Evolutionary conservation across 2,888 invertebrate genomes (phyloP).

Genomic region (Crematogaster levior): DNA sequence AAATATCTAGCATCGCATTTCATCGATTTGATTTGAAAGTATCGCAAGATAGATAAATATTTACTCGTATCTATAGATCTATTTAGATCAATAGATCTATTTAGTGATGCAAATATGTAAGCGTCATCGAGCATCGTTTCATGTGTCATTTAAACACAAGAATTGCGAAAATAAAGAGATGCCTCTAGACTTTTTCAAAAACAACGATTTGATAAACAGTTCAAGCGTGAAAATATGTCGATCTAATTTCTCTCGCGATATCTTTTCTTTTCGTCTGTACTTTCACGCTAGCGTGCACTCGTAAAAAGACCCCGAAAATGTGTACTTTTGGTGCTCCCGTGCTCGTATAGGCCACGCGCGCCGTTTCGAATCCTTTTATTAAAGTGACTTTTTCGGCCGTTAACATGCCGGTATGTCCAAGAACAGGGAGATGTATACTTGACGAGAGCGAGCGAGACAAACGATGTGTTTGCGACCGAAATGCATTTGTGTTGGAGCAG

Average conservation of each 20-base stretch:
- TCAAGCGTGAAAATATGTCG: background rate
- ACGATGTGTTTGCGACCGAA: slow-evolving; percentile 64
- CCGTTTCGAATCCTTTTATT: slow-evolving; percentile 46
- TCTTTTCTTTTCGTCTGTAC: slow-evolving; percentile 7
- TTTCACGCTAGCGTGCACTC: slow-evolving; percentile 5
- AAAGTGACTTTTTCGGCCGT: slow-evolving; percentile 74
- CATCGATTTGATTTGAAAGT: background rate
- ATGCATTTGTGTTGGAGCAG: slow-evolving; percentile 76
- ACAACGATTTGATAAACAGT: background rate
- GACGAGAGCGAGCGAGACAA: slow-evolving; percentile 62
- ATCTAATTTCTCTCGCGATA: slow-evolving; percentile 21
- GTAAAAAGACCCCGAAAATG: background rate
- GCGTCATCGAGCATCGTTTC: background rate
- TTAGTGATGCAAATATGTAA: background rate
- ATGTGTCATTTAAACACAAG: background rate
- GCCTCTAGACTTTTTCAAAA: background rate
- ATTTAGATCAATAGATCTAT: too few relatives aligned
- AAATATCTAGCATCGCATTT: background rate
- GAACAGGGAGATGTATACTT: slow-evolving; percentile 49
- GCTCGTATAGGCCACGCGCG: slow-evolving; percentile 17
- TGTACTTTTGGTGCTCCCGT: background rate
- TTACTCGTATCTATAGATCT: background rate
- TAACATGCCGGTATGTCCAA: slow-evolving; percentile 51
- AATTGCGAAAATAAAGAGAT: background rate
- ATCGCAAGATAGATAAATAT: background rate